Evolutionary conservation across 2,888 invertebrate genomes (phyloP).

Genomic region (Drymonia ruficornis): DNA sequence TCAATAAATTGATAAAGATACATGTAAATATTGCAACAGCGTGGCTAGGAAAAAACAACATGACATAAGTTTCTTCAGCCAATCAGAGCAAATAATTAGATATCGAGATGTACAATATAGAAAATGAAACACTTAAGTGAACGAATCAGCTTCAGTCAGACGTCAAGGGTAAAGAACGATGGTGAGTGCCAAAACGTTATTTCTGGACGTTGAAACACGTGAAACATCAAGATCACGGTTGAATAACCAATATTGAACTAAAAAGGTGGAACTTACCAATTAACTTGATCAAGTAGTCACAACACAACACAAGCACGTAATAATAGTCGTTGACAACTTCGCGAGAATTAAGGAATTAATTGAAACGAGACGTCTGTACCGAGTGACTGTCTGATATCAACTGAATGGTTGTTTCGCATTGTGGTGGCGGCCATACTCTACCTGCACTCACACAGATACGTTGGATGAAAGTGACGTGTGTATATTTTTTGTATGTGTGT

Average conservation of each 20-base stretch:
- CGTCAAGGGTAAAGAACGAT: slow-evolving; percentile 62
- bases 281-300: slow-evolving; percentile 56
- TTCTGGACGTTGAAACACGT: slow-evolving; percentile 53
- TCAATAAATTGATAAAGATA: not conserved
- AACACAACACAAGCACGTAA: slow-evolving; percentile 60
- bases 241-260: slow-evolving; percentile 27
- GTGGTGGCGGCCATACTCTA: slow-evolving; percentile 36
- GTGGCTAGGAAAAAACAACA: slow-evolving; percentile 3
- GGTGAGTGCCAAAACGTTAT: slow-evolving; percentile 74
- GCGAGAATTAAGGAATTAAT: slow-evolving; percentile 27
- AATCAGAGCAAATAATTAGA: not conserved
- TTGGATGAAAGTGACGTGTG: slow-evolving; percentile 59
- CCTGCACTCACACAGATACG: slow-evolving; percentile 43
- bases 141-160: slow-evolving; percentile 24
- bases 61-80: not conserved
- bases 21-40: not conserved
- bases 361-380: slow-evolving; percentile 48
- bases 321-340: slow-evolving; percentile 41
- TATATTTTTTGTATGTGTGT: slow-evolving; percentile 43
- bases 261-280: slow-evolving; percentile 59
- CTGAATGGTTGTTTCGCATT: slow-evolving; percentile 58
- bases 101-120: not conserved
- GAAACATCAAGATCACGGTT: slow-evolving; percentile 60
- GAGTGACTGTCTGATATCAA: slow-evolving; percentile 58
- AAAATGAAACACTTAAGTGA: not conserved